These are phyloP conservation scores for Pediacus dermestoides DNA, from an alignment of 2,888 invertebrate species.

Conservation along the genomic window DNA sequence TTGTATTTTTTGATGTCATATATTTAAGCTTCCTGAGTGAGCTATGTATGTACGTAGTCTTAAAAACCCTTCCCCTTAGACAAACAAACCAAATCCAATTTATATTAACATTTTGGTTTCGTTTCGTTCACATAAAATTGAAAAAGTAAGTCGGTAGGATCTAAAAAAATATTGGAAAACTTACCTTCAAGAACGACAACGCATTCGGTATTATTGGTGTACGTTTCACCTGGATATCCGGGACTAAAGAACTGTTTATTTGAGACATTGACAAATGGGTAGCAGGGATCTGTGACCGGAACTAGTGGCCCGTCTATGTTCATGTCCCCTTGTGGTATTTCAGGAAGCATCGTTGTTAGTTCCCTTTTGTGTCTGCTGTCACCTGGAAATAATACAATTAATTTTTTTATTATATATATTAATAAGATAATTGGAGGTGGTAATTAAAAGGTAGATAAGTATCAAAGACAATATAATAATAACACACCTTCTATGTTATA, in stretches of 20 bases:
- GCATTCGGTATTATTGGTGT: conserved; percentile 67
- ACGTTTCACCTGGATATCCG: conserved; percentile 57
- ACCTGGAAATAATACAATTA: conserved; percentile 24
- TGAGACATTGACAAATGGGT: conserved; percentile 59
- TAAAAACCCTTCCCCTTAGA: no score
- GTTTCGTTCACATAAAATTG: no score
- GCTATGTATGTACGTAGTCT: no score
- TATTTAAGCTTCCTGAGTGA: no score
- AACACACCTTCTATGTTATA: no score
- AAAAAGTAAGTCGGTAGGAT: no score
- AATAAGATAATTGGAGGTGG: conserved; percentile 7
- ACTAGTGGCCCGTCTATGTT: conserved; percentile 24
- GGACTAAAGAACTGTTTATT: conserved; percentile 67
- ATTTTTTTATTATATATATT: no score
- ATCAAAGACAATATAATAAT: no score
- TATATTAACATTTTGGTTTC: no score
- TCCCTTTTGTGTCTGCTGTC: conserved; percentile 27
- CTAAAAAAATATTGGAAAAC: conserved; percentile 23
- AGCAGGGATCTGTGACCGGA: conserved; percentile 47
- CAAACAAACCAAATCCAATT: no score
- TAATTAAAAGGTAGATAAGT: conserved; percentile 5
- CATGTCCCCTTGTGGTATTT: conserved; percentile 34
- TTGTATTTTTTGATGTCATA: no score
- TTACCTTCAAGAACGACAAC: conserved; percentile 65
- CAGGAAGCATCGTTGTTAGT: conserved; percentile 31